Evolutionary conservation across 2,113 vertebrate species (phyloP), one percentile per base, ranked within the genome.

Genomic region (Caranx ignobilis): DNA sequence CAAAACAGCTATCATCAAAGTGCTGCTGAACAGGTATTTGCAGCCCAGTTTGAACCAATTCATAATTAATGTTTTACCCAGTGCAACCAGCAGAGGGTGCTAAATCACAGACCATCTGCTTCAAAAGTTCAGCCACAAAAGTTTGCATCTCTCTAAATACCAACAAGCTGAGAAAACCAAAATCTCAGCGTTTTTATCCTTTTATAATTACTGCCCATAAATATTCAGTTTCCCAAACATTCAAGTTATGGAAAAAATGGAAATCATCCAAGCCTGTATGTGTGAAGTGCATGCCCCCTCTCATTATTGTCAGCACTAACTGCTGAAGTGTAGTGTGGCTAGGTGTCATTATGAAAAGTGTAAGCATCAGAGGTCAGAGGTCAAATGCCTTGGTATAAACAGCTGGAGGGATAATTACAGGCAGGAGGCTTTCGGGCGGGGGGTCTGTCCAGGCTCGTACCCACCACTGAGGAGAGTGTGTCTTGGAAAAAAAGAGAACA

Each of bases 381-480:
- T 90, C 79, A 90, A 76, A 90, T 85, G 82, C 70, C 64, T 83
- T 15, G 35, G 63, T 63, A 82, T 78, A 76, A 82, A 92, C 84
- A 90, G 81, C 89, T 88, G 80, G 77, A 81, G 71, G 81, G 85
- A 75, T 88, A 81, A 92, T 90, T 88, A 82, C 47, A 89, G 76
- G 57, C 66, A 26, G 32, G 50, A 32, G 35, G 59, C 56, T 68
- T 77, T 61, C 41, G 70, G 61, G 41, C 26, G 63, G 67, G 74
- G 59, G 77, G 57, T 88, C 56, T 88, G 91, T 87, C 73, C 31
- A 63, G 72, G 60, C 90, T 87, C 47, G 79, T 50, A 81, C 63
- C 77, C 68, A 78, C n/a, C 61, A 82, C 67, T 35, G 5, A 82
- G 37, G 57, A 77, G 21, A 48, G 32, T 56, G 63, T 47, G 63